Evolutionary conservation across 2,113 vertebrate species (phyloP).

Genomic region (Sakesphorus luctuosus): DNA sequence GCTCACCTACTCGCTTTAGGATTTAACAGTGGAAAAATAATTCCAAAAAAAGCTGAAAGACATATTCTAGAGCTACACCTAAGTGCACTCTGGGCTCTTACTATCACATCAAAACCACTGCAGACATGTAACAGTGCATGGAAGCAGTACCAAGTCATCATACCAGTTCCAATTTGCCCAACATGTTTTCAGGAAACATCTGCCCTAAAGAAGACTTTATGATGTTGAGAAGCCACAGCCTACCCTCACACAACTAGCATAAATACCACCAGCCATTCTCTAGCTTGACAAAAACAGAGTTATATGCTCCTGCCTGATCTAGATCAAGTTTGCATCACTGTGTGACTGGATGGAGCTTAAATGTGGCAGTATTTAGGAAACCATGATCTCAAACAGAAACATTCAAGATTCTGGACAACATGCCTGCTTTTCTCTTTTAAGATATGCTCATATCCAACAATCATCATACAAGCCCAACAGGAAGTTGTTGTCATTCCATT

Average conservation of each 20-base stretch:
- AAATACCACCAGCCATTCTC: not conserved
- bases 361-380: not conserved
- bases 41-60: not conserved
- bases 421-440: not conserved
- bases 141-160: not conserved
- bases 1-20: rapidly evolving
- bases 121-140: rapidly evolving
- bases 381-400: not conserved
- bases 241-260: not conserved
- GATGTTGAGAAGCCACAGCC: not conserved
- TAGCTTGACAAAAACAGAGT: not conserved
- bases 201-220: not conserved
- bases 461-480: not conserved
- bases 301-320: not conserved
- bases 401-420: not conserved
- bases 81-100: not conserved
- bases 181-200: not conserved
- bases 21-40: not conserved
- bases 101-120: not conserved
- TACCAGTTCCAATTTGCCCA: not conserved
- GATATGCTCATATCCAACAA: not conserved
- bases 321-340: not conserved
- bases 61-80: not conserved
- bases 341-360: not conserved
- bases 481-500: not conserved